Evolutionary conservation across 2,888 invertebrate species (phyloP).

Genomic region (Eupithecia dodoneata): DNA sequence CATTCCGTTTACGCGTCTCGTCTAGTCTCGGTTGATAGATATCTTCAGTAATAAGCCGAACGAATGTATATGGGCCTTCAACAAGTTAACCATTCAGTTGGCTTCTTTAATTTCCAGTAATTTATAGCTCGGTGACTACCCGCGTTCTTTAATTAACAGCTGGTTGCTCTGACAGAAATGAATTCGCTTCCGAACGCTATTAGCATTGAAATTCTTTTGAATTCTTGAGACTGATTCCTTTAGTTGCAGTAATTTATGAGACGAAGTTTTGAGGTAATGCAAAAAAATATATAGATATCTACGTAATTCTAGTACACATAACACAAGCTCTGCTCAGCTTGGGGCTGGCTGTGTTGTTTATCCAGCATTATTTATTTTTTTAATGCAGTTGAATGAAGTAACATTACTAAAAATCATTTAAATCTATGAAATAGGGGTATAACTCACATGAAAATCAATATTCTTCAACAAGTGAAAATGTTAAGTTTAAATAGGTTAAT

Average conservation of each 20-base stretch:
- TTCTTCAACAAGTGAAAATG: no score
- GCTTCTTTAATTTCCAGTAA: constrained; percentile 22
- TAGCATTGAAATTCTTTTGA: constrained; percentile 16
- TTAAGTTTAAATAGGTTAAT: no score
- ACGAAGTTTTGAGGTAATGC: neutral
- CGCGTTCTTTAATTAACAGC: constrained; percentile 2
- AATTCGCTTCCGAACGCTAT: constrained; percentile 20
- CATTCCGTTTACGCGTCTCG: neutral
- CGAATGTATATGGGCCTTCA: constrained; percentile 20
- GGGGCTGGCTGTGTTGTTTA: no score
- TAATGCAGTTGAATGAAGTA: neutral
- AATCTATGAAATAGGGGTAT: neutral
- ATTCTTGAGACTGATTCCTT: neutral
- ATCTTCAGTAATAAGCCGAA: neutral
- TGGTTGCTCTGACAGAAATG: constrained; percentile 5
- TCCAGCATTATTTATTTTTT: no score
- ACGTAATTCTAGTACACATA: no score
- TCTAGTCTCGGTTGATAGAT: neutral
- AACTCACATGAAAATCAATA: neutral
- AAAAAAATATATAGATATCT: no score
- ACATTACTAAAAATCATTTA: neutral
- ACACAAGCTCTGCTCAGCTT: no score
- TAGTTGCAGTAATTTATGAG: neutral
- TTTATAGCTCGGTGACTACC: constrained; percentile 12
- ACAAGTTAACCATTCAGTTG: constrained; percentile 10